Evolutionary conservation across 1,140 invertebrate genomes (phyloP), one percentile per base, ranked within the genome.

Genomic region (Euborellia annulipes): DNA sequence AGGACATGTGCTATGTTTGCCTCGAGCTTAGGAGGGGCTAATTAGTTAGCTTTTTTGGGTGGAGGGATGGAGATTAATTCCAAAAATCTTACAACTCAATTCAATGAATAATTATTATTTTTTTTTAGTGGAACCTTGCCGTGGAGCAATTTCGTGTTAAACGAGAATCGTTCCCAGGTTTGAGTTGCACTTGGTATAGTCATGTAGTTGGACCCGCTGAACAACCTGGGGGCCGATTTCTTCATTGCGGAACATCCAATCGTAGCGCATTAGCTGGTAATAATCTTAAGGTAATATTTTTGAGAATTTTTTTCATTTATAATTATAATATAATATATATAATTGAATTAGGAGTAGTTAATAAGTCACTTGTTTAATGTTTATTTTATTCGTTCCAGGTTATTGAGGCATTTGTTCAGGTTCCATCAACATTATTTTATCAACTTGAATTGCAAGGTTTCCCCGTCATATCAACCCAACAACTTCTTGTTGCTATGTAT

Each of bases 141-240:
- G 62, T 85, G 4, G 80, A 87, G 57, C 69, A 77, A 36, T 82
- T 84, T 57, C 63, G 69, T 11, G 68, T 84, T 3, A 72, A 71
- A 32, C 58, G 73, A 42, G 76, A 78, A 4, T 74, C 67, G 21
- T 86, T 85, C 58, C 63, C 65, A 17, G 83, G 84, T 17, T 66
- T 85, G 20, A 80, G 75, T 13, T 87, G 85, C 57, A 76, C 77
- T 14, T 85, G 82, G 79, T 79, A 78, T 59, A 66, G 41, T 43
- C 54, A 54, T 36, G 36, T 54, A 52, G 45, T 48, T 48, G 55
- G 52, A 40, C 32, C 48, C 3, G 50, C 56, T 14, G 40, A 50
- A 11, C 44, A 52, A 17, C 52, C 55, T 3, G 55, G 61, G 11
- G 56, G 56, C 13, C 63, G 64, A 30, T 54, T 64, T 0, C 65